Base-by-base conservation (phyloP, 2,113 vertebrate genomes). In the Pelecanoides urinatrix region DNA sequence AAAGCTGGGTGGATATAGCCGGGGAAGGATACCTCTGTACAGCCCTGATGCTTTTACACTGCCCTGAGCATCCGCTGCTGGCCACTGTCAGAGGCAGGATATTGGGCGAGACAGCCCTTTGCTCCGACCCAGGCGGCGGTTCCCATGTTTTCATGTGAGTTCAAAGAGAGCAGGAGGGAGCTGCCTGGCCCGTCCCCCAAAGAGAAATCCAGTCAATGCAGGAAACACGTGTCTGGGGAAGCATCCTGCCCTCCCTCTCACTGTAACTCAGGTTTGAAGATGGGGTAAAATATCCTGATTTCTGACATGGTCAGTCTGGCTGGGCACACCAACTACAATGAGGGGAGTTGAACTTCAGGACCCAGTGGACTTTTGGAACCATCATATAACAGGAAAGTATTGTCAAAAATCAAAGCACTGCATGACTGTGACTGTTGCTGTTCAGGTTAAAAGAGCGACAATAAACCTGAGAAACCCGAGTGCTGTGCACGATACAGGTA, bases 61-160 rank as follows among this genome's bases (percentile, higher is more conserved):
- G 83, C 68, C 71, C 53, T 45, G 23, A 44, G 44, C 9, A 40
- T 18, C 71, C 3, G 1, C 1, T 1, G 44, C 89, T 71, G 71
- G 74, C 26, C 32, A 0, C 78, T 9, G 5, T 36, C 71, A 27
- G n/a, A 1, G 4, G 71, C 75, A 90, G 91, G 89, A 92, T 76
- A 26, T 5, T 13, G 67, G 75, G 63, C 0, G 3, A 79, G 50
- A 44, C 9, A 27, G 70, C 20, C 55, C 45, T 53, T 86, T 47
- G 75, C 86, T 79, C 42, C 2, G 1, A 25, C n/a, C 61, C 36
- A 25, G 78, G 53, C 0, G 0, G 66, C 4, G 1, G 52, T 47
- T 72, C 79, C 32, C 19, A 1, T 17, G 34, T 76, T 83, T 73
- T 52, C 27, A 7, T 47, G 59, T 5, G 56, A 59, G 40, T 10